A percentile compares a stretch with the other conserved stretches of the same genome.
phyloP scores from a whole-genome alignment of 2,797 vertebrate genomes.

The Artibeus lituratus region DNA sequence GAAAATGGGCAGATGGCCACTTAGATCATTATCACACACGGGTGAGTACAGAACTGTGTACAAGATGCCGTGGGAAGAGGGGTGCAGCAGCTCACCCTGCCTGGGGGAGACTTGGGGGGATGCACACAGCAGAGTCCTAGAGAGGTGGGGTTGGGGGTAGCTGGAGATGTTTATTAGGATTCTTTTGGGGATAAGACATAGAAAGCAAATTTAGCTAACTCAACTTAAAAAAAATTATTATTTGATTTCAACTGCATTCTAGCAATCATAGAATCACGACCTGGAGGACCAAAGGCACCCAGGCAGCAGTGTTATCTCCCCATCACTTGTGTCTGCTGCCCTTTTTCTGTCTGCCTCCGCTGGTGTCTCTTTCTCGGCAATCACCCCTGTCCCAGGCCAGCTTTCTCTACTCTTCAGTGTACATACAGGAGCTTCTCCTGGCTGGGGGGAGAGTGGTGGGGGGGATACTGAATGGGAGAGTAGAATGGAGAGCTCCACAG shows the following conservation, averaged over 20 bases:
- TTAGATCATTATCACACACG: neutral
- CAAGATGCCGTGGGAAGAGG: neutral
- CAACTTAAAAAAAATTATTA: neutral
- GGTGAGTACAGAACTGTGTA: neutral
- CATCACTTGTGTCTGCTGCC: neutral
- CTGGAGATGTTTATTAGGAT: neutral
- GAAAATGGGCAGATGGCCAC: neutral
- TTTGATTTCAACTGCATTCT: neutral
- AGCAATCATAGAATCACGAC: neutral
- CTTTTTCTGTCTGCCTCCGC: neutral
- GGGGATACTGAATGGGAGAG: neutral
- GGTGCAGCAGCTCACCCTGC: neutral
- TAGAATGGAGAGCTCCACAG: neutral
- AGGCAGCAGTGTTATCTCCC: neutral
- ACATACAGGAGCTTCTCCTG: neutral
- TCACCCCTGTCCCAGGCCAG: too few species aligned
- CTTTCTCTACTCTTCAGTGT: neutral
- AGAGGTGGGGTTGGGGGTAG: neutral
- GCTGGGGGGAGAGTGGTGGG: too few species aligned
- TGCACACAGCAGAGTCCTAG: neutral
- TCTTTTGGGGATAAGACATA: neutral
- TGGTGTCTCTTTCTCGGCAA: neutral
- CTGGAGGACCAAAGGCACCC: neutral
- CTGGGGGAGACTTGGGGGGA: neutral
- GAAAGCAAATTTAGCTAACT: neutral